A percentile compares a stretch with the other conserved stretches of the same genome.
Conservation (phyloP, 1,140 invertebrate species). For the Trissolcus basalis region DNA sequence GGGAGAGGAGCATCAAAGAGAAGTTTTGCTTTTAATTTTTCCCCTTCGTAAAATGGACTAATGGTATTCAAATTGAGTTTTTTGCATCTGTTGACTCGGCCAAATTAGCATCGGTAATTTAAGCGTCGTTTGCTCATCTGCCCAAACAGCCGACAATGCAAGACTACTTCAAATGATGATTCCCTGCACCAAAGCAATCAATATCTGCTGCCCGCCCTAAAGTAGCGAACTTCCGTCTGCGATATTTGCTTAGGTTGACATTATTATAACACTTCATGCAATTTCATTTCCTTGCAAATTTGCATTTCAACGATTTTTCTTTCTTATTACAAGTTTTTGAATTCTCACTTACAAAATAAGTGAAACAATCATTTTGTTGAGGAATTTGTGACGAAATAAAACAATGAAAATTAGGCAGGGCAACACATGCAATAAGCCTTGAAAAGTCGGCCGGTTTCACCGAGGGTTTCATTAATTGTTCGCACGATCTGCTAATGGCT, state of each 20-base stretch:
- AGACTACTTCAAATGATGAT: slow-evolving; percentile 26
- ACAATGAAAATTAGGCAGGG: too few species aligned
- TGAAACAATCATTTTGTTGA: too few species aligned
- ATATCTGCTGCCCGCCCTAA: slow-evolving; percentile 21
- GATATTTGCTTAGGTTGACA: slow-evolving; percentile 9
- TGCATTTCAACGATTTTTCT: too few species aligned
- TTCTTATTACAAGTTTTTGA: too few species aligned
- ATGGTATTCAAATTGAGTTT: too few species aligned
- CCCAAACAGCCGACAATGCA: slow-evolving; percentile 19
- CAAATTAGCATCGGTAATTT: slow-evolving; percentile 2
- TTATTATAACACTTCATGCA: slow-evolving; percentile 6
- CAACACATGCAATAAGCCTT: too few species aligned
- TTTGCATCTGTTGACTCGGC: background rate
- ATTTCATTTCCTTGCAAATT: background rate
- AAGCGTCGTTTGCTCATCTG: slow-evolving; percentile 19
- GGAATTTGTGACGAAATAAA: too few species aligned
- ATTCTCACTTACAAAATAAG: too few species aligned
- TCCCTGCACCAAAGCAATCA: slow-evolving; percentile 22
- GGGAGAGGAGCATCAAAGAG: background rate
- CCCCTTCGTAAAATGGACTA: background rate
- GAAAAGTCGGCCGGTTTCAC: too few species aligned
- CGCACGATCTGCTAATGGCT: background rate
- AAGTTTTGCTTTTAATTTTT: background rate
- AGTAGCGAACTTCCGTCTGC: slow-evolving; percentile 18
- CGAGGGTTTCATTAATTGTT: too few species aligned